These are phyloP conservation scores for Mormyrus lacerda DNA, from an alignment of 2,113 vertebrate species.

Conservation along the genomic window DNA sequence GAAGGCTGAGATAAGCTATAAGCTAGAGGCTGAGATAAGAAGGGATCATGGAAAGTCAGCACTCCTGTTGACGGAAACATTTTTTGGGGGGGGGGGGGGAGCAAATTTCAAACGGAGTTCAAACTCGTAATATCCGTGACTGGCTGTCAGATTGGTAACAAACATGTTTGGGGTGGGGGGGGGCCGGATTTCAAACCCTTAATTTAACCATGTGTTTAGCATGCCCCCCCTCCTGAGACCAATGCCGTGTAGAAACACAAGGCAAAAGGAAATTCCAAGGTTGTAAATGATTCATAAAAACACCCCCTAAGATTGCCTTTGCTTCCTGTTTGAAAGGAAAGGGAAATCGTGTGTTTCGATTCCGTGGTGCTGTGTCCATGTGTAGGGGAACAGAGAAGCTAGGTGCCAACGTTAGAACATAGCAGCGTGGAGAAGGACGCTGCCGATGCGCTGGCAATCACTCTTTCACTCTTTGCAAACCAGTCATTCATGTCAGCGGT, in stretches of 20 bases:
- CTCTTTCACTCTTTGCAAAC: background rate
- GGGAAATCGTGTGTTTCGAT: background rate
- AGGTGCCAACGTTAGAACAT: background rate
- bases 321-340: background rate
- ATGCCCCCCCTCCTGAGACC: background rate
- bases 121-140: background rate
- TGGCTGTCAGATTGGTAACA: background rate
- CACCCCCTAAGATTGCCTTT: background rate
- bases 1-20: too few species aligned
- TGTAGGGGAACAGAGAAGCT: background rate
- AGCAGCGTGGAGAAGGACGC: background rate
- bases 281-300: background rate
- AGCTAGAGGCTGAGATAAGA: background rate
- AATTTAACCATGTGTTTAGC: background rate
- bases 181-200: background rate
- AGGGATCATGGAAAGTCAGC: background rate
- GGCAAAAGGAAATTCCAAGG: background rate
- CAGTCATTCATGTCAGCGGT: background rate
- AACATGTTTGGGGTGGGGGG: background rate
- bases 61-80: too few species aligned
- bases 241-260: background rate
- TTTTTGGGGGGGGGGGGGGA: background rate
- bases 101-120: background rate
- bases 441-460: background rate
- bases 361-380: background rate